phyloP scores from a whole-genome alignment of 1,140 invertebrate genomes.

The Drosophila varians region DNA sequence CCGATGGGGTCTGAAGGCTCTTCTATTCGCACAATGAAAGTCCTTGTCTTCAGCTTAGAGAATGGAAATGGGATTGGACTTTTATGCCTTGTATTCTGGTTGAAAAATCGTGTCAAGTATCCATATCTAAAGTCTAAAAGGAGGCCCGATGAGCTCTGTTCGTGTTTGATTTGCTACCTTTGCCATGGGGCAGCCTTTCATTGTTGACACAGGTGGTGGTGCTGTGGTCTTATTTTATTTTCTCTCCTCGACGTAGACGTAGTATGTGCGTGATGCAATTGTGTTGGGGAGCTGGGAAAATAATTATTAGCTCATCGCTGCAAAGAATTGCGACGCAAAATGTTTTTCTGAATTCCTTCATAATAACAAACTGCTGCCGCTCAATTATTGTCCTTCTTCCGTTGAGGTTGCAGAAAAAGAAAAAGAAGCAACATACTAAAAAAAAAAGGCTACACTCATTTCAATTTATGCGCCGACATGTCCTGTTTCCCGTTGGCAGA shows the following conservation, averaged over 20 bases:
- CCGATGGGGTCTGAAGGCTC: constrained; percentile 2
- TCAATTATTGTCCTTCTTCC: constrained; percentile 74
- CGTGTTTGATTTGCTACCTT: constrained; percentile 61
- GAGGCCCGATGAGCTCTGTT: constrained; percentile 24
- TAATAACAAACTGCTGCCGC: constrained; percentile 28
- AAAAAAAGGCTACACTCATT: constrained; percentile 39
- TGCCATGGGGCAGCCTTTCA: constrained; percentile 35
- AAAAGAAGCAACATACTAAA: no score
- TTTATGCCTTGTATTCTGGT: constrained; percentile 18
- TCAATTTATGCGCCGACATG: constrained; percentile 78
- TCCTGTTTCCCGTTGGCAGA: constrained; percentile 71
- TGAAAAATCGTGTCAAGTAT: constrained; percentile 77
- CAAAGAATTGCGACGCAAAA: constrained; percentile 50
- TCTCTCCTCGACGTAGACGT: not conserved
- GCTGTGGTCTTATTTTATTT: constrained; percentile 9
- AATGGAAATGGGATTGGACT: not conserved
- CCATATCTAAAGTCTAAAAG: constrained; percentile 35
- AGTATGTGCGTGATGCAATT: constrained; percentile 58
- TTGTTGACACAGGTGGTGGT: constrained; percentile 75
- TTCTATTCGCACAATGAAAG: constrained; percentile 64
- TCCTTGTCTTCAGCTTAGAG: constrained; percentile 55
- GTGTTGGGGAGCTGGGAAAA: constrained; percentile 35
- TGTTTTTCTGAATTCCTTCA: constrained; percentile 36
- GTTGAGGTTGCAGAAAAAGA: constrained; percentile 15
- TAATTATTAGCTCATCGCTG: constrained; percentile 61